These are phyloP conservation scores for Thomomys bottae DNA, from an alignment of 2,113 vertebrate genomes.

Conservation along the genomic window DNA sequence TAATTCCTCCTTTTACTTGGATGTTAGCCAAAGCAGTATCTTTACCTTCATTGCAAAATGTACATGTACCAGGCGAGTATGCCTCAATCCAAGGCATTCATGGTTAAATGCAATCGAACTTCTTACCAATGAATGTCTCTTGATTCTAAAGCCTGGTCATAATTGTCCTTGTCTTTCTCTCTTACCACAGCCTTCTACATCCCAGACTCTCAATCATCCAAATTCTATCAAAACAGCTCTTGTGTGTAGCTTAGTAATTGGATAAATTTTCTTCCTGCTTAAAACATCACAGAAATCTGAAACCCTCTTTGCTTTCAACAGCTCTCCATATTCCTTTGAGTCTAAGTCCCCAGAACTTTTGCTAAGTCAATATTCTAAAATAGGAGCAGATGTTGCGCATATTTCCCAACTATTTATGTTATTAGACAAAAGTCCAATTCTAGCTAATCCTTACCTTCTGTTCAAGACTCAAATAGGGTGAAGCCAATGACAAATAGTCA, in stretches of 20 bases:
- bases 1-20: background rate
- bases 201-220: background rate
- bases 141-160: background rate
- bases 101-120: rapidly evolving
- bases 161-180: background rate
- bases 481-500: background rate
- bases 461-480: background rate
- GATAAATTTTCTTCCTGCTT: background rate
- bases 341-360: background rate
- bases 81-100: background rate
- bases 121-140: background rate
- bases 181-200: background rate
- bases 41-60: background rate
- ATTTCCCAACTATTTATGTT: background rate
- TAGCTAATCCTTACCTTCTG: background rate
- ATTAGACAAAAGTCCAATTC: background rate
- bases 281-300: background rate
- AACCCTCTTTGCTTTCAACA: background rate
- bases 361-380: no score
- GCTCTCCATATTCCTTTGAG: background rate
- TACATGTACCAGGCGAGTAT: background rate
- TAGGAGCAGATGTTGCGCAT: no score
- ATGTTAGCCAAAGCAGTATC: background rate
- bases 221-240: background rate
- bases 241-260: no score